Percentiles rank a stretch among this genome's conserved stretches.
phyloP scores from a whole-genome alignment of 2,113 vertebrate genomes.

The Fregetta grallaria region DNA sequence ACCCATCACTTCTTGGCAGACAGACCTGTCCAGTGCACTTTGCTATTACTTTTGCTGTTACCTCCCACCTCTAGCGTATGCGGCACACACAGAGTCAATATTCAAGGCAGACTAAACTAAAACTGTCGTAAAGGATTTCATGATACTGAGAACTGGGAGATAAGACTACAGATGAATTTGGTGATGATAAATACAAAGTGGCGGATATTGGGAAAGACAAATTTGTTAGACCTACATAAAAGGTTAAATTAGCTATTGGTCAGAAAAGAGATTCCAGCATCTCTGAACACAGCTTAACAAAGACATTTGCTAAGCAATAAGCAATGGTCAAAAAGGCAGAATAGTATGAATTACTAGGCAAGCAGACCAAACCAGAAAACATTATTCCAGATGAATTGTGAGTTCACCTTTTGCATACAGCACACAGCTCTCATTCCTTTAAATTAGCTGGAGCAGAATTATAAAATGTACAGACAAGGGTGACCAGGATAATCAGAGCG shows the following conservation, averaged over 20 bases:
- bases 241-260: background rate
- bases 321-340: background rate
- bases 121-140: background rate
- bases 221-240: background rate
- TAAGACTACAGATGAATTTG: background rate
- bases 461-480: background rate
- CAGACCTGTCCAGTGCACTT: constrained; percentile 26
- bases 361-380: background rate
- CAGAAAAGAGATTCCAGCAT: background rate
- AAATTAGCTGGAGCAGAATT: background rate
- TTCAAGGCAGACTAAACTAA: background rate
- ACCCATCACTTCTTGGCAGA: constrained; percentile 38
- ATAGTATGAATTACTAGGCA: background rate
- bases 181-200: background rate
- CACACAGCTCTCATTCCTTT: background rate
- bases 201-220: background rate
- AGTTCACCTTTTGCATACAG: background rate
- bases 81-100: background rate
- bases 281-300: background rate
- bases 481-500: background rate
- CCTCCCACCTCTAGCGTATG: background rate
- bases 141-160: background rate
- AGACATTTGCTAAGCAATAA: background rate
- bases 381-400: background rate
- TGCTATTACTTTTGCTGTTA: background rate